phyloP scores from a whole-genome alignment of 2,797 vertebrate species.

The Octomys mimax region DNA sequence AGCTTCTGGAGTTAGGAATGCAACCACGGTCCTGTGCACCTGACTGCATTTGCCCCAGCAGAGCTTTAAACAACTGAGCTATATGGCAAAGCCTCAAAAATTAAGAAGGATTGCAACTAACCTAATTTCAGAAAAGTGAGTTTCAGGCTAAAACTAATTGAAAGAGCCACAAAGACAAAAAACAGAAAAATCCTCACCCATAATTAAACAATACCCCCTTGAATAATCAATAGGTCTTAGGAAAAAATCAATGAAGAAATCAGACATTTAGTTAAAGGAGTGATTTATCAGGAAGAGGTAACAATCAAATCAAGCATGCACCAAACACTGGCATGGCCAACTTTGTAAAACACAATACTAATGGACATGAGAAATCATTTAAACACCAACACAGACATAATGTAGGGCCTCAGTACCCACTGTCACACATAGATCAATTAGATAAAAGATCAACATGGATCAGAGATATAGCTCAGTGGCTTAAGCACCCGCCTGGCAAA shows the following conservation, averaged over 20 bases:
- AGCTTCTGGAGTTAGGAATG: too few species aligned
- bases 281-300: background rate
- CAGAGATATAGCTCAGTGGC: too few species aligned
- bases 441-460: background rate
- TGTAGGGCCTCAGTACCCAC: background rate
- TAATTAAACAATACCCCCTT: background rate
- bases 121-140: background rate
- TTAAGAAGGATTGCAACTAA: too few species aligned
- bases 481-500: too few species aligned
- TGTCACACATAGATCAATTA: background rate
- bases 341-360: background rate
- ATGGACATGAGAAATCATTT: background rate
- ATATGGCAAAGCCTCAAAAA: too few species aligned
- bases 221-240: background rate
- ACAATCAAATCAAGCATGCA: background rate
- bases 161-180: background rate
- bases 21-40: too few species aligned
- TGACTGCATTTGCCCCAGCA: too few species aligned
- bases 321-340: background rate
- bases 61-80: too few species aligned
- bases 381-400: background rate
- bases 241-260: background rate
- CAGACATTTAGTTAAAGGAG: background rate
- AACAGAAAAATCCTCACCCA: background rate
- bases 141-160: background rate